These are phyloP conservation scores for Yponomeuta cagnagella DNA, from an alignment of 2,888 invertebrate species.

Conservation along the genomic window DNA sequence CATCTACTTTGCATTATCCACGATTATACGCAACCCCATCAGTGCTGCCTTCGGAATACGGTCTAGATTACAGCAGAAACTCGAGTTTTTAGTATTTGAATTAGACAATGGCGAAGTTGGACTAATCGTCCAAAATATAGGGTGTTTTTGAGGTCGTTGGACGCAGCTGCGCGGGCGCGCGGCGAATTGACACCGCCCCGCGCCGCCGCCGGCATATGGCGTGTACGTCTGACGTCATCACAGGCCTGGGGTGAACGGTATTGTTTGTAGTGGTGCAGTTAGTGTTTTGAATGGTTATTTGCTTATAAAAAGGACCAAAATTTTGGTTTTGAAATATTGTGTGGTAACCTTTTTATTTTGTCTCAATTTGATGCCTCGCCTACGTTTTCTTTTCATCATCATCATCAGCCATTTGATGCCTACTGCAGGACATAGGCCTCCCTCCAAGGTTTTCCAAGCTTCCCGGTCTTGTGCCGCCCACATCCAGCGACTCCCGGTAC, in stretches of 20 bases:
- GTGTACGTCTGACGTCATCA: constrained; percentile 44
- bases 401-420: no score
- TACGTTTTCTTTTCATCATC: no score
- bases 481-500: no score
- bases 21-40: constrained; percentile 12
- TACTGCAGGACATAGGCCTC: no score
- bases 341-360: background rate
- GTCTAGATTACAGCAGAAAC: background rate
- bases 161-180: constrained; percentile 59
- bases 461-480: no score
- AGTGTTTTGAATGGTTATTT: background rate
- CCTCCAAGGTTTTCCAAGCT: no score
- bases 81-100: constrained; percentile 23
- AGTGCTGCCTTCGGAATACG: background rate
- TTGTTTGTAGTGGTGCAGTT: background rate
- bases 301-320: background rate
- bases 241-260: background rate
- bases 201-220: constrained; percentile 43
- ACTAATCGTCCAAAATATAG: constrained; percentile 63
- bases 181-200: constrained; percentile 59
- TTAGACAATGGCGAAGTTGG: constrained; percentile 57
- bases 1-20: background rate
- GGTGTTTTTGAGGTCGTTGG: constrained; percentile 58
- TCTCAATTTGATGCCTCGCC: no score
- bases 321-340: background rate